These are phyloP conservation scores for Rhizoglyphus robini DNA, from an alignment of 1,140 invertebrate species.

Conservation along the genomic window DNA sequence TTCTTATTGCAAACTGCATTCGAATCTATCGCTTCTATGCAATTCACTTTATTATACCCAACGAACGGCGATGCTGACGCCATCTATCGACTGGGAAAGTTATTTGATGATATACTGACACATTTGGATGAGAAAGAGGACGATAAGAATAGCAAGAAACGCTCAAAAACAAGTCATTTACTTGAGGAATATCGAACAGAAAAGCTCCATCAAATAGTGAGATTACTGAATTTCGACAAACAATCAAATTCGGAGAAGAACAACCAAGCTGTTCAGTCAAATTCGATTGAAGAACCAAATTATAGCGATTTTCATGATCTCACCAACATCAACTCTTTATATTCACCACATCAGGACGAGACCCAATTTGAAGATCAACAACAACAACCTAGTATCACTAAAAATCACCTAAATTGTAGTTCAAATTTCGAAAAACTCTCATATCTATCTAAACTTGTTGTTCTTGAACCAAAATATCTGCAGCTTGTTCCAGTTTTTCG, in stretches of 20 bases:
- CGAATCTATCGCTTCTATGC: neutral
- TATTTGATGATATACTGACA: neutral
- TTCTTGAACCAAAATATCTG: neutral
- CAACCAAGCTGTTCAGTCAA: neutral
- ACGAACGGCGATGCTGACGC: neutral
- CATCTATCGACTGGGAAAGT: neutral
- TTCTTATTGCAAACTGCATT: conserved; percentile 26
- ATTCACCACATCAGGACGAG: neutral
- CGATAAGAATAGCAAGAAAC: conserved; percentile 3
- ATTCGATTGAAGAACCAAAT: neutral
- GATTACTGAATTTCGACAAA: neutral
- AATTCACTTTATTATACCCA: neutral
- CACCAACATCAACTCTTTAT: neutral
- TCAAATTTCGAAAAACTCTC: neutral
- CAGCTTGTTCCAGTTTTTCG: neutral
- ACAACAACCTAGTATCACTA: neutral
- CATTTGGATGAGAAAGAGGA: neutral
- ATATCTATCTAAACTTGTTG: neutral
- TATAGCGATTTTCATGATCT: neutral
- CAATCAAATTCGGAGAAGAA: neutral
- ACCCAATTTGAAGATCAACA: neutral
- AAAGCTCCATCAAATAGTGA: neutral
- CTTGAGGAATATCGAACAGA: conserved; percentile 3
- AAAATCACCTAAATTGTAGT: neutral
- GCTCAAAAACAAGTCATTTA: neutral